These are phyloP conservation scores for Sciaenops ocellatus DNA, from an alignment of 2,797 vertebrate genomes.

Conservation along the genomic window DNA sequence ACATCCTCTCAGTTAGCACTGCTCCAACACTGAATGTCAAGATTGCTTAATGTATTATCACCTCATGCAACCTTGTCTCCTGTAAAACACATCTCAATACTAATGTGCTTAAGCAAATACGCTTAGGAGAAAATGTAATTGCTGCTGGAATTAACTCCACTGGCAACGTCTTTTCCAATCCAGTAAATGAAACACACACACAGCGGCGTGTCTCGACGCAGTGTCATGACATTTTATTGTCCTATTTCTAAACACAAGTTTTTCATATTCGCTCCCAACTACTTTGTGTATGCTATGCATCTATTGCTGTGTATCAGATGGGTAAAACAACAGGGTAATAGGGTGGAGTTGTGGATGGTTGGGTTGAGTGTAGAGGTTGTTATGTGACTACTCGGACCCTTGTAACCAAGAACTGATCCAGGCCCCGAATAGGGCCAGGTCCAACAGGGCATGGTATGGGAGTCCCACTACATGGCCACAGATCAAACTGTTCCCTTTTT, in stretches of 20 bases:
- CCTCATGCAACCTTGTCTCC: neutral
- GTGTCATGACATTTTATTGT: neutral
- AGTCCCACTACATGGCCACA: neutral
- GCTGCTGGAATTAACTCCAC: neutral
- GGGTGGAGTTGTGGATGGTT: neutral
- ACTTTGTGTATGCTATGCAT: neutral
- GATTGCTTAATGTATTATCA: constrained; percentile 17
- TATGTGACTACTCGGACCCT: neutral
- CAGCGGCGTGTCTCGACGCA: no score
- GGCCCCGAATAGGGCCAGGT: neutral
- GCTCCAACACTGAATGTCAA: neutral
- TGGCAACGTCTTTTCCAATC: neutral
- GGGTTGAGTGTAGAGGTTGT: neutral
- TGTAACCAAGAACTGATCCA: neutral
- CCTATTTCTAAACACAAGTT: neutral
- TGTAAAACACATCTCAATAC: constrained; percentile 6
- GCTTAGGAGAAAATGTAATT: neutral
- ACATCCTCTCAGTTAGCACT: neutral
- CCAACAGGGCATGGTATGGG: no score
- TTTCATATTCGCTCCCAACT: neutral
- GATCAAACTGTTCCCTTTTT: no score
- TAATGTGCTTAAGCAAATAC: neutral
- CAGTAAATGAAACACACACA: neutral
- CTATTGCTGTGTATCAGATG: neutral
- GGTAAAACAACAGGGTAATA: neutral